Evolutionary conservation across 2,113 vertebrate genomes (phyloP).

Genomic region (Hippocampus abdominalis): DNA sequence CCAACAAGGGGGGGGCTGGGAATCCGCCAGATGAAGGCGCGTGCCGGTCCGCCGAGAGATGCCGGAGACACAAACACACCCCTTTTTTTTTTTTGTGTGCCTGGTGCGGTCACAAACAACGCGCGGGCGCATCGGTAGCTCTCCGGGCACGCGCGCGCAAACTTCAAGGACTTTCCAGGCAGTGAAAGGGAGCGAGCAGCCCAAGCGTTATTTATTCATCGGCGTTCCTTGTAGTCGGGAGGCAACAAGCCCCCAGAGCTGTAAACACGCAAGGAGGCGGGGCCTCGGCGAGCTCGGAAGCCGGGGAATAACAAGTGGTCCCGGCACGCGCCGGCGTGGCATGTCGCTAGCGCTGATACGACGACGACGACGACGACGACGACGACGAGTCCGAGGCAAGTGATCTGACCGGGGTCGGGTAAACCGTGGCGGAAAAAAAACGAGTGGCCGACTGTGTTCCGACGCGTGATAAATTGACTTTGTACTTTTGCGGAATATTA

Average conservation of each 20-base stretch:
- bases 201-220: conserved; percentile 79
- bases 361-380: conserved; percentile 46
- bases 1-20: conserved; percentile 63
- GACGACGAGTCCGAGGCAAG: conserved; percentile 22
- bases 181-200: conserved; percentile 48
- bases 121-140: conserved; percentile 7
- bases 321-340: conserved; percentile 37
- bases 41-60: conserved; percentile 60
- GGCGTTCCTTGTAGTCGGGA: conserved; percentile 68
- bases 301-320: conserved; percentile 75
- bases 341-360: conserved; percentile 47
- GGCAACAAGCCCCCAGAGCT: conserved; percentile 75
- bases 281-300: conserved; percentile 61
- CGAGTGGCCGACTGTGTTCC: conserved; percentile 53
- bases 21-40: conserved; percentile 63
- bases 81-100: conserved; percentile 15
- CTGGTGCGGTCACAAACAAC: conserved; percentile 46
- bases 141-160: conserved; percentile 21
- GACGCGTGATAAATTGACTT: conserved; percentile 71
- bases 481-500: conserved; percentile 64
- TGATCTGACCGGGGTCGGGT: conserved; percentile 24
- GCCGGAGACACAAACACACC: conserved; percentile 50
- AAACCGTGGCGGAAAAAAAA: conserved; percentile 48
- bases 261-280: conserved; percentile 72
- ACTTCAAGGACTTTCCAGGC: conserved; percentile 59